Percentiles rank a stretch among this genome's conserved stretches.
phyloP scores from a whole-genome alignment of 2,888 invertebrate genomes.

The Oligia strigilis region DNA sequence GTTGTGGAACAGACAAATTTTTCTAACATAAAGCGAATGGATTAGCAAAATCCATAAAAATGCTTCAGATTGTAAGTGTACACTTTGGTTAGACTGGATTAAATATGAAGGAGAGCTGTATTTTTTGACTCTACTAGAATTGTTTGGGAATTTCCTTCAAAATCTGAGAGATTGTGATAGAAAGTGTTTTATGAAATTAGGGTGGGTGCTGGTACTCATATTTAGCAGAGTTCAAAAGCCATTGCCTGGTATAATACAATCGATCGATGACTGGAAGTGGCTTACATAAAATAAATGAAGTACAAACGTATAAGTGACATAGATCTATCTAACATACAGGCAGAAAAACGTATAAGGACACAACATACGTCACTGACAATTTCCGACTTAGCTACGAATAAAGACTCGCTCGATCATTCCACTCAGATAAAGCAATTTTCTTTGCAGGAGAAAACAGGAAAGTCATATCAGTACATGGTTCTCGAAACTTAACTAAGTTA shows the following conservation, averaged over 20 bases:
- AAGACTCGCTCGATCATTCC: not conserved
- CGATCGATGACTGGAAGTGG: too few relatives aligned
- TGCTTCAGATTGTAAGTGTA: too few relatives aligned
- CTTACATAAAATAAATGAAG: too few relatives aligned
- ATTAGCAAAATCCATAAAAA: not conserved
- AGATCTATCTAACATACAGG: not conserved
- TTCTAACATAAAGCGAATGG: not conserved
- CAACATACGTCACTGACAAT: not conserved
- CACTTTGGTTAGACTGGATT: too few relatives aligned
- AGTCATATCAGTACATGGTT: not conserved
- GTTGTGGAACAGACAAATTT: not conserved
- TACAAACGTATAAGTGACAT: not conserved
- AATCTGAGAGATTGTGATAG: not conserved
- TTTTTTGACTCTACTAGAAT: too few relatives aligned
- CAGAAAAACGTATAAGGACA: not conserved
- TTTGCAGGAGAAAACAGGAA: not conserved
- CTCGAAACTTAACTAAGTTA: not conserved
- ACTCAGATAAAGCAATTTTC: slow-evolving; percentile 12
- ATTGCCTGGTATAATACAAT: not conserved
- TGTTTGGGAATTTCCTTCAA: not conserved
- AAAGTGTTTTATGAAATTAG: not conserved
- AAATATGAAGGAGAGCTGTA: too few relatives aligned
- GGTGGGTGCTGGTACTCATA: not conserved
- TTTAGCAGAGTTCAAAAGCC: not conserved
- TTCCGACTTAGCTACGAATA: not conserved